Base-by-base conservation (phyloP, 1,140 invertebrate species). In the Trigoniulus corallinus region DNA sequence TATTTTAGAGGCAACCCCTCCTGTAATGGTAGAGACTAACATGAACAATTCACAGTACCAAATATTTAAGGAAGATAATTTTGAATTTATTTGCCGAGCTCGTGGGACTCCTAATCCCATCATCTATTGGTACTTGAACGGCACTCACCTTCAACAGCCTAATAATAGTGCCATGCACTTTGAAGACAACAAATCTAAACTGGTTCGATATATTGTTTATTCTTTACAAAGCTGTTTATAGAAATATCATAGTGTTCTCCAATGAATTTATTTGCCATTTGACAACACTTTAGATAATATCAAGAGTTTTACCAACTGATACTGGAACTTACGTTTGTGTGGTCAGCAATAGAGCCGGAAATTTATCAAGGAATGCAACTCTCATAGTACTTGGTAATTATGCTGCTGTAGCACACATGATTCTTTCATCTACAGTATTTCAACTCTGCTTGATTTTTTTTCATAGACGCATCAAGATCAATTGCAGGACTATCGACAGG, bases 51-150 rank as follows among this genome's bases (percentile, higher is more conserved):
- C 34, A 0, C 27, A 43, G 18, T 21, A 27, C 15, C 22, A 42
- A 12, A 24, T 56, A 12, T n/a, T 46, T n/a, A 53, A 45, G 7
- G 52, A 56, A 1, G 25, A 47, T 3, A 21, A 41, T n/a, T 37
- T 56, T 22, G 54, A 61, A 29, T 57, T 61, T 21, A 44, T 44
- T 15, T 61, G 60, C 29, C 44, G 48, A n/a, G 47, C 48, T 1
- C 46, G 23, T 23, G 60, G 60, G 0, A 45, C 47, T 24, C 60
- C 60, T 13, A 34, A 29, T 26, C 59, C 59, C 12, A 13, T 18
- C 1, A 37, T 61, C 10, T 20, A 13, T 3, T 61, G 60, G 60
- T 46, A 47, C 1, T 55, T 53, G 50, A 52, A 61, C 42, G 50
- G 50, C 4, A 7, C 7, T 4, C 23, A 3, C 13, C 2, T 51